Evolutionary conservation across 1,140 invertebrate species (phyloP), one percentile per base, ranked within the genome.

Genomic region (Drosophila littoralis): DNA sequence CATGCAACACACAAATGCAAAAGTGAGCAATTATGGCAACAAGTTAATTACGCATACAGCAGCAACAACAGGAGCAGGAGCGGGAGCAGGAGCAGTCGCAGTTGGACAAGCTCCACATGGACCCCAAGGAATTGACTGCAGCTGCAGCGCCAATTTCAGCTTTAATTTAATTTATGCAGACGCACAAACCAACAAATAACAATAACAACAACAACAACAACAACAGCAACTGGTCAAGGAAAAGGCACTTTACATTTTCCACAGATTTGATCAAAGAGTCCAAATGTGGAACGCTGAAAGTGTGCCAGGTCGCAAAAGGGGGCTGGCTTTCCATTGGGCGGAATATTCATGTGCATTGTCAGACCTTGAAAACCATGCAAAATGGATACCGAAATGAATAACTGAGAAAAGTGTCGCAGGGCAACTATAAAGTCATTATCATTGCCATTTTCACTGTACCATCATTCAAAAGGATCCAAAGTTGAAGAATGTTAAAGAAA

Each of bases 131-230:
- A 50, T 72, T 61, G 17, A 15, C 66, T 36, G 43, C 63, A 63
- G 59, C 72, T 70, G 45, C 67, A 57, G 42, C 51, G 46, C 43
- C 22, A 45, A 35, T 66, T 42, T 13, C 45, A 60, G 67, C 54
- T 45, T 68, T 75, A 78, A 82, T 75, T 84, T 79, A 83, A 84
- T 85, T 80, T 85, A 85, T 85, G 73, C 78, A 81, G 45, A 13
- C 46, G 52, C 46, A 67, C 60, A 67, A 69, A 51, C 52, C 38
- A 51, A 59, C 32, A 36, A 15, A 52, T 45, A 28, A 45, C 60
- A 65, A 51, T 1, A 36, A 46, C 36, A 65, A 35, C 45, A n/a
- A 40, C n/a, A 59, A 50, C 28, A 36, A 45, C 40, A 60, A 22
- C 48, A 22, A 46, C 17, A 63, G 48, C 33, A 43, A 52, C 64